These are phyloP conservation scores for Nerophis ophidion DNA, from an alignment of 2,113 vertebrate genomes.

Conservation along the genomic window DNA sequence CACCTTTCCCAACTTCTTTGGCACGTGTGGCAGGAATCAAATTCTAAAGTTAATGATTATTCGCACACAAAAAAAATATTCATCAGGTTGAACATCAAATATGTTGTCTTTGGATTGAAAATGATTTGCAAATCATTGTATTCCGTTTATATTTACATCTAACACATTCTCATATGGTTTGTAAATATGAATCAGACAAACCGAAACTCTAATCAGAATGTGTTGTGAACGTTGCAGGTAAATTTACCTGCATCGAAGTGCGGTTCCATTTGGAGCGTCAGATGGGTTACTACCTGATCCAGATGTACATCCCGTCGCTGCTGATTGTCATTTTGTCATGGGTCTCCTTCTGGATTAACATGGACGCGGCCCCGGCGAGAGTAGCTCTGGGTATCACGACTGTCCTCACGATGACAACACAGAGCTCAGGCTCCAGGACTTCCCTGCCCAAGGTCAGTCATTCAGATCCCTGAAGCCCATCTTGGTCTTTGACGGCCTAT, in stretches of 20 bases:
- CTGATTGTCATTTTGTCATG: slow-evolving; percentile 85
- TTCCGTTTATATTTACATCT: too few species aligned
- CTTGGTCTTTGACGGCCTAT: neutral
- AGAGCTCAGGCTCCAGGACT: slow-evolving; percentile 93
- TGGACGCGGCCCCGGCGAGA: slow-evolving; percentile 86
- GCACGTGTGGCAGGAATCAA: too few species aligned
- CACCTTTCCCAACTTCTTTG: too few species aligned
- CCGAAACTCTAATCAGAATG: neutral
- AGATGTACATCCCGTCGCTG: slow-evolving; percentile 71
- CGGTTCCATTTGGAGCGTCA: slow-evolving; percentile 94
- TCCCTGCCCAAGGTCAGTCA: slow-evolving; percentile 83
- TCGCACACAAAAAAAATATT: too few species aligned
- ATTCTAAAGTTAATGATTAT: too few species aligned
- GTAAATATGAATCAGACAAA: too few species aligned
- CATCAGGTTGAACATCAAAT: too few species aligned
- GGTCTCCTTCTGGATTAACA: slow-evolving; percentile 80
- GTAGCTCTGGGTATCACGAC: slow-evolving; percentile 96
- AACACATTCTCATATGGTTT: too few species aligned
- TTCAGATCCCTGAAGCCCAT: neutral
- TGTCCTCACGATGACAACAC: slow-evolving; percentile 96
- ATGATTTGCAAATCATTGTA: too few species aligned
- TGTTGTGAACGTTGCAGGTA: slow-evolving; percentile 68
- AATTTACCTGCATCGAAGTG: slow-evolving; percentile 97
- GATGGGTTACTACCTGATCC: slow-evolving; percentile 98
- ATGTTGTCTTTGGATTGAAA: too few species aligned